Conservation (phyloP, 2,113 vertebrate genomes). For the Charadrius vociferus region DNA sequence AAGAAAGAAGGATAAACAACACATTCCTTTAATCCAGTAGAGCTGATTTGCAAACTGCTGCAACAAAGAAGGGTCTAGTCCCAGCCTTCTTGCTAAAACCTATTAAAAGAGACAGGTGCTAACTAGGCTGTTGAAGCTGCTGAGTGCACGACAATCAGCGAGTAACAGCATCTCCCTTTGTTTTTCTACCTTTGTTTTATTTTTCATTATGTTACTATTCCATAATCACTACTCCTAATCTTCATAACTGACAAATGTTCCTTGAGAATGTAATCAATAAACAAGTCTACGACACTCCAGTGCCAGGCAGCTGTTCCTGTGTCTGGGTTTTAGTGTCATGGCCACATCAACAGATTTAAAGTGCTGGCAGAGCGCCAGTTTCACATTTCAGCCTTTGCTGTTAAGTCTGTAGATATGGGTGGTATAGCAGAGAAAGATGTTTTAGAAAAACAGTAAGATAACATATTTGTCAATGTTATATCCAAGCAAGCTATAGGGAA, state of each 20-base stretch:
- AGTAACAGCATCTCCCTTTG: not conserved
- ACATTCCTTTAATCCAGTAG: not conserved
- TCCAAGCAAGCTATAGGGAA: not conserved
- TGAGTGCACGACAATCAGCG: not conserved
- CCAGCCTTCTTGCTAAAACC: not conserved
- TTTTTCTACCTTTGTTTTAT: not conserved
- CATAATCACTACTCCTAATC: not conserved
- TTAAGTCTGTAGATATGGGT: not conserved
- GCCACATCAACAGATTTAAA: not conserved
- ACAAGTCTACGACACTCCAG: not conserved
- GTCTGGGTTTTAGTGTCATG: not conserved
- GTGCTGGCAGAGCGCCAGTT: not conserved
- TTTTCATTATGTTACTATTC: not conserved
- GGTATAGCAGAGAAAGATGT: not conserved
- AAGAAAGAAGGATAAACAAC: not conserved
- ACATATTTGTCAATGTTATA: not conserved
- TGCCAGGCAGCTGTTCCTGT: not conserved
- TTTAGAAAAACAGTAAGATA: not conserved
- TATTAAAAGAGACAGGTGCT: not conserved
- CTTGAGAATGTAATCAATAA: not conserved
- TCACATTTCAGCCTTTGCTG: not conserved
- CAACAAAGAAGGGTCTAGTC: not conserved
- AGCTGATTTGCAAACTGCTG: conserved; percentile 6
- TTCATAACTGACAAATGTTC: not conserved
- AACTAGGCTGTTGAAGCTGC: not conserved